These are phyloP conservation scores for Brachyhypopomus occidentalis DNA, from an alignment of 2,113 vertebrate species.

Conservation along the genomic window DNA sequence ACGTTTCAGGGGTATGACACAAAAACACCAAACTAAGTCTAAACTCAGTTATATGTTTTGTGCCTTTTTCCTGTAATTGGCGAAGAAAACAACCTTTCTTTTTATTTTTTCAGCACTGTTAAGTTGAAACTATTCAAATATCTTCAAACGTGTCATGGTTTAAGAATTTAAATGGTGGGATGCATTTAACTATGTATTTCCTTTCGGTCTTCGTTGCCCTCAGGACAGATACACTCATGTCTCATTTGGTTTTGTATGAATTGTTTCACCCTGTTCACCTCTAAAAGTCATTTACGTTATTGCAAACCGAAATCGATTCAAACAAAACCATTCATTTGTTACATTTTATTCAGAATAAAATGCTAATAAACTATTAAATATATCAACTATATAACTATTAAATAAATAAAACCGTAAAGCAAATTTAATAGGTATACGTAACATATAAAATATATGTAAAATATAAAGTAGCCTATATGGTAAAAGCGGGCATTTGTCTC, in stretches of 20 bases:
- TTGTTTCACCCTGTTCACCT: constrained; percentile 87
- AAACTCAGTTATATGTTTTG: not conserved
- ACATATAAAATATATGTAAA: too few relatives aligned
- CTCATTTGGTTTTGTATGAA: constrained; percentile 91
- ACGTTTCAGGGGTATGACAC: constrained; percentile 80
- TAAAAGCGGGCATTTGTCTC: too few relatives aligned
- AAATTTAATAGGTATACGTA: too few relatives aligned
- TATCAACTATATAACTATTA: too few relatives aligned
- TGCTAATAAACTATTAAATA: too few relatives aligned
- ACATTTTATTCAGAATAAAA: too few relatives aligned
- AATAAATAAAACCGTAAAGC: too few relatives aligned
- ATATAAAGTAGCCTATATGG: too few relatives aligned
- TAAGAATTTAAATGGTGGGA: not conserved
- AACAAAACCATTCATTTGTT: too few relatives aligned
- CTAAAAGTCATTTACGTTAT: constrained; percentile 75
- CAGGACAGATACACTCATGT: constrained; percentile 81
- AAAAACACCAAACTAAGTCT: not conserved
- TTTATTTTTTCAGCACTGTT: not conserved
- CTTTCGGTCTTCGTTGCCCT: constrained; percentile 76
- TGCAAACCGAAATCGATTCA: too few relatives aligned
- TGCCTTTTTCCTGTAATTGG: too few relatives aligned
- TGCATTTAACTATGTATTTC: not conserved
- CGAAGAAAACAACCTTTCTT: constrained; percentile 73
- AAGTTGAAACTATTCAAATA: not conserved
- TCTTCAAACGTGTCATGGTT: constrained; percentile 53